Evolutionary conservation across 53 echinoderm and acorn worm species (phyloP).

Genomic region (Paelopatides confundens): DNA sequence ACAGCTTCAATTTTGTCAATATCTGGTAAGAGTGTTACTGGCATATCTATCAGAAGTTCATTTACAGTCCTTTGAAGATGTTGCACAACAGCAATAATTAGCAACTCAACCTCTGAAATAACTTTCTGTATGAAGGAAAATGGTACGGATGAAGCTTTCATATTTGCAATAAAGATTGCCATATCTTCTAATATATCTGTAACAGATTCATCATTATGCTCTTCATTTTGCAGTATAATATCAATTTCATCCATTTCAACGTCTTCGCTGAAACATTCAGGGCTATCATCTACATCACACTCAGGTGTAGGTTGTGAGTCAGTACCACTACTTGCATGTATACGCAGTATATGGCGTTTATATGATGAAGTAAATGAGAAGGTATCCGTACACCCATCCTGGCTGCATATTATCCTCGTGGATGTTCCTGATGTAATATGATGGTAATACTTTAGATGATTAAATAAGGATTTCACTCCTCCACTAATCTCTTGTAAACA

Average conservation of each 20-base stretch:
- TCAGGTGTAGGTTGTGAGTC: background rate
- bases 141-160: conserved; percentile 4
- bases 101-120: too few species aligned
- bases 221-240: background rate
- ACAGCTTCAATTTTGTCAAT: background rate
- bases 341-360: background rate
- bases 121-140: conserved; percentile 20
- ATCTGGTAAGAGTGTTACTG: background rate
- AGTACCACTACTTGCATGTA: background rate
- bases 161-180: conserved; percentile 1
- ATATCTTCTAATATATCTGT: background rate
- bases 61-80: too few species aligned
- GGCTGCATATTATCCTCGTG: background rate
- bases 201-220: background rate
- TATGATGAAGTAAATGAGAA: background rate
- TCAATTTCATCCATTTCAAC: background rate
- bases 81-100: too few species aligned
- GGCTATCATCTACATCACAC: background rate
- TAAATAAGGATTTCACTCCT: background rate
- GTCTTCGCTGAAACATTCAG: background rate
- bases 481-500: background rate
- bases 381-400: background rate
- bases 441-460: background rate
- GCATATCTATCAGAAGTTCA: too few species aligned
- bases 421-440: background rate